Percentiles rank a stretch among this genome's conserved stretches.
phyloP scores from a whole-genome alignment of 2,888 invertebrate genomes.

The Limnephilus auricula region DNA sequence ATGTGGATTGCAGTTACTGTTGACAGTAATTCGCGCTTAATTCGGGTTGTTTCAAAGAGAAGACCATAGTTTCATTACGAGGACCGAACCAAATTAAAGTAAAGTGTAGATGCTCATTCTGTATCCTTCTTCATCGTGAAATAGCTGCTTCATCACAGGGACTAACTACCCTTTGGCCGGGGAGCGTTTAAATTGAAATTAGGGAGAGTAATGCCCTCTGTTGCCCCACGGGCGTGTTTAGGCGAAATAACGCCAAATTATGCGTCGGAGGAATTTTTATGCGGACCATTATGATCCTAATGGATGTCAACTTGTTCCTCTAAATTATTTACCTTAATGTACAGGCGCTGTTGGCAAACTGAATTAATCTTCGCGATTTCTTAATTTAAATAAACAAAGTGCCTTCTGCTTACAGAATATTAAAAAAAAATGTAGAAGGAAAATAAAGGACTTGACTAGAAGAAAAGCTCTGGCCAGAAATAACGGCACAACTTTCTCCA shows the following conservation, averaged over 20 bases:
- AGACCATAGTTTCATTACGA: neutral
- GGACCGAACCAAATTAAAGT: neutral
- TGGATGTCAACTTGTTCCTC: conserved; percentile 37
- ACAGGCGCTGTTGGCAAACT: neutral
- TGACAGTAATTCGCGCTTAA: neutral
- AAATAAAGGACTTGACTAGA: neutral
- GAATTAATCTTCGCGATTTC: neutral
- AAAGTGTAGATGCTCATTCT: neutral
- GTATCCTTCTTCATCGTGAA: neutral
- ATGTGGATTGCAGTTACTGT: neutral
- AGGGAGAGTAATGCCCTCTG: conserved; percentile 12
- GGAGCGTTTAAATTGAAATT: conserved; percentile 43
- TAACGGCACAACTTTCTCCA: neutral
- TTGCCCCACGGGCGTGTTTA: conserved; percentile 19
- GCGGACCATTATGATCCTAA: conserved; percentile 35
- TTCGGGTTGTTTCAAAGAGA: neutral
- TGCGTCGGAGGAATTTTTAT: conserved; percentile 31
- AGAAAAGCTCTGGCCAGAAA: neutral
- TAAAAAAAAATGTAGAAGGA: neutral
- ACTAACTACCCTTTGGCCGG: conserved; percentile 2
- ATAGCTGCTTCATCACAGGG: neutral
- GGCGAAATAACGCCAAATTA: conserved; percentile 25
- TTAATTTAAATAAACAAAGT: neutral
- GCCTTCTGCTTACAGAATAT: neutral
- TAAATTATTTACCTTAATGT: conserved; percentile 29